phyloP scores from a whole-genome alignment of 2,888 invertebrate species.

The Cephus sareptanus region DNA sequence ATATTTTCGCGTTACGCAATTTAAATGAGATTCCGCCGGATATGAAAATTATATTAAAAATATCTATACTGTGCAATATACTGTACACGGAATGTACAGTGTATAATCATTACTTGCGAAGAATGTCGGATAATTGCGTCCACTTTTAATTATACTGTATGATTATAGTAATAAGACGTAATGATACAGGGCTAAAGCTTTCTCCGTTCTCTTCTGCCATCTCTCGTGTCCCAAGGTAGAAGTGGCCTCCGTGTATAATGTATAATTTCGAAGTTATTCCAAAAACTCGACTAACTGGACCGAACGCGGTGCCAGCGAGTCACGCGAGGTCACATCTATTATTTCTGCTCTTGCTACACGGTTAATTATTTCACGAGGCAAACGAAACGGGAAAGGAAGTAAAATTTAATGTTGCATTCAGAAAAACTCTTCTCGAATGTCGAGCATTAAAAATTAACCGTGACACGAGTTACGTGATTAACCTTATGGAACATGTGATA shows the following conservation, averaged over 20 bases:
- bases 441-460: no score
- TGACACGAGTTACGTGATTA: no score
- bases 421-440: no score
- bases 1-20: no score
- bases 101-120: background rate
- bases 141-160: conserved; percentile 16
- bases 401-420: background rate
- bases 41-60: no score
- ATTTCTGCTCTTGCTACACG: conserved; percentile 13
- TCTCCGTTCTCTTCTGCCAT: conserved; percentile 7
- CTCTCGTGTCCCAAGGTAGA: background rate
- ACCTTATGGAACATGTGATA: no score
- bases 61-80: no score
- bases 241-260: background rate
- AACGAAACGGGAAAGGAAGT: background rate
- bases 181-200: conserved; percentile 11
- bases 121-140: conserved; percentile 17
- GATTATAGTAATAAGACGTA: conserved; percentile 15
- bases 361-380: conserved; percentile 13
- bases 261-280: conserved; percentile 16
- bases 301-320: conserved; percentile 5
- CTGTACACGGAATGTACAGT: no score
- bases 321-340: conserved; percentile 22
- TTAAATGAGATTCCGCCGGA: no score
- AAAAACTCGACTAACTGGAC: conserved; percentile 19